A percentile compares a stretch with the other conserved stretches of the same genome.
These are phyloP conservation scores for Heteromurus nitidus DNA, from an alignment of 2,888 invertebrate genomes.

Conservation along the genomic window DNA sequence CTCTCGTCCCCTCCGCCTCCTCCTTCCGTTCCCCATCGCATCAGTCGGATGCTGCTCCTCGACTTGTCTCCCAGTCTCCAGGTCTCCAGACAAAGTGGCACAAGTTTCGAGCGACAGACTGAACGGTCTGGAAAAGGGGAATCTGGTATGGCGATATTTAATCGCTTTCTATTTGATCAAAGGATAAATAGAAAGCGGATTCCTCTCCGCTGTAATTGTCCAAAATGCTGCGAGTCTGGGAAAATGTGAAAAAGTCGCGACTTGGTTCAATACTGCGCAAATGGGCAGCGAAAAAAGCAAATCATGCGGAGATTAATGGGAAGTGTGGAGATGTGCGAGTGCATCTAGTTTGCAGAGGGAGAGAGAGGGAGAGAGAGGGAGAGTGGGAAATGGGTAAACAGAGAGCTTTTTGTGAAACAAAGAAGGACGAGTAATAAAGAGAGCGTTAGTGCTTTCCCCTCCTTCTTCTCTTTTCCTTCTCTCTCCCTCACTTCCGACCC, in stretches of 20 bases:
- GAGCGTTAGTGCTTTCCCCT: not conserved
- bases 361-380: slow-evolving; percentile 8
- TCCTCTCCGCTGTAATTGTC: not conserved
- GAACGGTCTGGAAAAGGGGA: not conserved
- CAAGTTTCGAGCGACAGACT: not conserved
- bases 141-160: slow-evolving; percentile 20
- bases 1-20: not conserved
- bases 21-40: slow-evolving; percentile 6
- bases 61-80: slow-evolving; percentile 10
- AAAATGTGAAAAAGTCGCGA: not conserved
- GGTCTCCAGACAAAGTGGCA: not conserved
- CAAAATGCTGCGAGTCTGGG: not conserved
- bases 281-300: slow-evolving; percentile 18
- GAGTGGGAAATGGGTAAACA: slow-evolving; percentile 56
- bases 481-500: not conserved
- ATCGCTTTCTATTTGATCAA: slow-evolving; percentile 39
- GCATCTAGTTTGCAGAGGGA: slow-evolving; percentile 31
- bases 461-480: no score
- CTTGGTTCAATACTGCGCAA: no score
- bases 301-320: slow-evolving; percentile 54
- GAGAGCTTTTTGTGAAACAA: slow-evolving; percentile 20
- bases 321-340: no score
- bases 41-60: not conserved
- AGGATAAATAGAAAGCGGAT: slow-evolving; percentile 31
- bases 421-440: slow-evolving; percentile 10